A percentile compares a stretch with the other conserved stretches of the same genome.
phyloP scores from a whole-genome alignment of 1,140 invertebrate genomes.

The Bicyclus anynana region DNA sequence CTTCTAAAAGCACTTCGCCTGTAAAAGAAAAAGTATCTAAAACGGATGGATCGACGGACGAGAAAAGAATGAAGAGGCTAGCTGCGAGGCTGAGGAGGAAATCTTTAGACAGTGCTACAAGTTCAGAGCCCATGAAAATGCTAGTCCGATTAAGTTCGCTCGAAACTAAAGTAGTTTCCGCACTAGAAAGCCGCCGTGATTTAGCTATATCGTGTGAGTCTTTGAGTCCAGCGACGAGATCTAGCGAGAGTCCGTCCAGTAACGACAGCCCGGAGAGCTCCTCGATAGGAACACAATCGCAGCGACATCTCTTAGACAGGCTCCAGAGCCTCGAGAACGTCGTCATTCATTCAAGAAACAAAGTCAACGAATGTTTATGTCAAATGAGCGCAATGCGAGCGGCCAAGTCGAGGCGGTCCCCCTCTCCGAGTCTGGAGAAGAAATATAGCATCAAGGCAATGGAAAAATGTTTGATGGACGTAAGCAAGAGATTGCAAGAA shows the following conservation, averaged over 20 bases:
- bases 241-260: constrained; percentile 49
- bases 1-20: constrained; percentile 71
- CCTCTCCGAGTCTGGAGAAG: constrained; percentile 78
- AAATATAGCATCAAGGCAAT: constrained; percentile 78
- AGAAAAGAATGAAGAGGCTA: constrained; percentile 74
- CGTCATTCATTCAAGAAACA: constrained; percentile 76
- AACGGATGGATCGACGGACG: constrained; percentile 74
- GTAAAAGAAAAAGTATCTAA: constrained; percentile 74
- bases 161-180: constrained; percentile 84
- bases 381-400: constrained; percentile 78
- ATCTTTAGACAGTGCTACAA: constrained; percentile 85
- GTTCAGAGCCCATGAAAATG: constrained; percentile 87
- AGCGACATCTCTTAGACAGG: constrained; percentile 76
- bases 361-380: constrained; percentile 74
- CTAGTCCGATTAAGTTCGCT: constrained; percentile 84
- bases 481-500: constrained; percentile 77
- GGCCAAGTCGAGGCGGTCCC: constrained; percentile 75
- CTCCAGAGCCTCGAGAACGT: constrained; percentile 79
- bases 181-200: constrained; percentile 72
- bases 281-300: constrained; percentile 58
- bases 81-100: constrained; percentile 81
- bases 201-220: constrained; percentile 77
- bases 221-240: constrained; percentile 61
- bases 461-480: constrained; percentile 79
- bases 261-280: constrained; percentile 55